These are phyloP conservation scores for Parazoanthus swiftii DNA, from an alignment of 92 coral and sea anemone genomes.

Conservation along the genomic window DNA sequence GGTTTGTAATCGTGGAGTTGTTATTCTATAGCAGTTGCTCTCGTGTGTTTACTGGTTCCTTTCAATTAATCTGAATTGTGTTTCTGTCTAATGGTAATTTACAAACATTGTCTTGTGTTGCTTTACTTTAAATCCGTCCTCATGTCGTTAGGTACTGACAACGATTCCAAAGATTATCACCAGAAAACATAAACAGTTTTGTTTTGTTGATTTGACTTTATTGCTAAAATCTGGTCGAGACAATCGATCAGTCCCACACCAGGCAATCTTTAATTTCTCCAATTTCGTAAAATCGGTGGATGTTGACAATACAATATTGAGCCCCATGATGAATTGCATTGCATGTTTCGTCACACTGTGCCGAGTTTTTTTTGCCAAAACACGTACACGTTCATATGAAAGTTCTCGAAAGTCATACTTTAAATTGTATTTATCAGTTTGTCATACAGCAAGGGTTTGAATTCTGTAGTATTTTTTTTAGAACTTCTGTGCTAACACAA, in stretches of 20 bases:
- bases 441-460: neutral
- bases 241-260: neutral
- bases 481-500: neutral
- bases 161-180: constrained; percentile 1
- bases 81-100: neutral
- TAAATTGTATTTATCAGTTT: neutral
- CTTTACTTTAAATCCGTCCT: neutral
- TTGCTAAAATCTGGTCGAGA: neutral
- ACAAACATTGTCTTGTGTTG: constrained; percentile 9
- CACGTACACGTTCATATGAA: neutral
- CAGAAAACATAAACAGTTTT: constrained; percentile 24
- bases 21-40: neutral
- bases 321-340: neutral
- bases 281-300: neutral
- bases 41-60: neutral
- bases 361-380: neutral
- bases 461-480: neutral
- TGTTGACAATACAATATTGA: neutral
- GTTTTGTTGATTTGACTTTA: constrained; percentile 18
- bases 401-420: neutral
- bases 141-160: neutral
- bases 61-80: neutral
- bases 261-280: neutral
- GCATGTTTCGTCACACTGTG: neutral
- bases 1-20: constrained; percentile 54